Conservation (phyloP, 1,140 invertebrate species). For the Drosophila varians region DNA sequence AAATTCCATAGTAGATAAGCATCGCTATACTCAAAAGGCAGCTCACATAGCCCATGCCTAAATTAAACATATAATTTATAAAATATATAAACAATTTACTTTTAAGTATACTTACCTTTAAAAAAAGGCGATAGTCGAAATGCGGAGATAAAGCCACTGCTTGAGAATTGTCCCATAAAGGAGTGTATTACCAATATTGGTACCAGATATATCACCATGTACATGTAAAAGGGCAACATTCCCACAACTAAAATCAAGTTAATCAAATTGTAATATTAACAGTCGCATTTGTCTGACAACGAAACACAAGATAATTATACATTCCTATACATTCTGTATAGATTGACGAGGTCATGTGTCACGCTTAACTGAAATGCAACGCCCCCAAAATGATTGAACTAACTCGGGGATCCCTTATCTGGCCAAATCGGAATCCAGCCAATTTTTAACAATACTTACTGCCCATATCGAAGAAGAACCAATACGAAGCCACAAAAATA, state of each 20-base stretch:
- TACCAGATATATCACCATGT: slow-evolving; percentile 62
- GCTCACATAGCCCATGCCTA: slow-evolving; percentile 77
- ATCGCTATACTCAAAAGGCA: slow-evolving; percentile 43
- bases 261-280: neutral
- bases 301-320: neutral
- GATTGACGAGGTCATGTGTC: neutral
- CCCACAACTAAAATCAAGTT: slow-evolving; percentile 47
- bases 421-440: neutral
- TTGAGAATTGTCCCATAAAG: slow-evolving; percentile 79
- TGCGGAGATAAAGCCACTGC: slow-evolving; percentile 75
- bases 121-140: slow-evolving; percentile 75
- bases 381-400: slow-evolving; percentile 30
- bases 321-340: neutral
- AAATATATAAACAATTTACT: too few species aligned
- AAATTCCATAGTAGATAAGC: slow-evolving; percentile 63
- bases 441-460: slow-evolving; percentile 49
- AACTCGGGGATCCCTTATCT: slow-evolving; percentile 6
- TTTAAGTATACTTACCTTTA: slow-evolving; percentile 57
- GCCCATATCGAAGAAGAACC: slow-evolving; percentile 61
- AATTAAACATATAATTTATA: neutral
- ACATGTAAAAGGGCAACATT: slow-evolving; percentile 58
- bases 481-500: slow-evolving; percentile 54
- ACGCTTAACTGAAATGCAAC: slow-evolving; percentile 2
- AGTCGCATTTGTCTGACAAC: neutral
- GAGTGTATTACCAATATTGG: slow-evolving; percentile 75